Evolutionary conservation across 1,140 invertebrate genomes (phyloP), one percentile per base, ranked within the genome.

Genomic region (Stegodyphus dumicola): DNA sequence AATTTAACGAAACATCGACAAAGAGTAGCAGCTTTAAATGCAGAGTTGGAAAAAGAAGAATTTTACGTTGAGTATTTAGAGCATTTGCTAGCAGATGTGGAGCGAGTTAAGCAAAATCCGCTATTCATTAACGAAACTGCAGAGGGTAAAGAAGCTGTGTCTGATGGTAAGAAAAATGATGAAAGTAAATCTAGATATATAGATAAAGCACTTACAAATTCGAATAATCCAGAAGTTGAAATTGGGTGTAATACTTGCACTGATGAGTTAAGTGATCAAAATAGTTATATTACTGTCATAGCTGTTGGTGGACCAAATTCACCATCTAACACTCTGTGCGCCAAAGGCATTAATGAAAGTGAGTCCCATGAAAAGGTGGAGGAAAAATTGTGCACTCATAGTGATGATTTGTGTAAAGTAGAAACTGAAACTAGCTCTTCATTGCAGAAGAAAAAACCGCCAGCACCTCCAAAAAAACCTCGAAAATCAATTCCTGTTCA

Each of bases 11-110:
- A 95, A 91, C 96, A 97, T 92, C 95, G 95, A 92, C 93, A 95
- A 89, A 89, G 92, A 90, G 95, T 96, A 76, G 91, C 92, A 73
- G 92, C 94, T 86, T 92, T 97, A 71, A 93, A 93, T 89, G 95
- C 96, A 89, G 95, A 96, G 91, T 91, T 97, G 53, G 95, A 96
- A 89, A 95, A 96, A 89, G 96, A 97, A 91, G 94, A 96, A 89
- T 95, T 96, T 89, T 97, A 97, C 89, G 95, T 97, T 7, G 95
- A 96, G 90, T 97, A 96, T 91, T 92, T 97, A 87, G 95, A 96
- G 90, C 93, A 94, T 80, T 90, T 96, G 65, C 89, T 97, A 18
- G 94, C 94, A 74, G 95, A 96, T 91, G 95, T 96, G 9, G 95
- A 95, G 88, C 93, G 94, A 17, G 87, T 87, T 5, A 87, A 87